Percentiles rank a stretch among this genome's conserved stretches.
Conservation (phyloP, 2,888 invertebrate genomes). For the Acanthopleura granulata region DNA sequence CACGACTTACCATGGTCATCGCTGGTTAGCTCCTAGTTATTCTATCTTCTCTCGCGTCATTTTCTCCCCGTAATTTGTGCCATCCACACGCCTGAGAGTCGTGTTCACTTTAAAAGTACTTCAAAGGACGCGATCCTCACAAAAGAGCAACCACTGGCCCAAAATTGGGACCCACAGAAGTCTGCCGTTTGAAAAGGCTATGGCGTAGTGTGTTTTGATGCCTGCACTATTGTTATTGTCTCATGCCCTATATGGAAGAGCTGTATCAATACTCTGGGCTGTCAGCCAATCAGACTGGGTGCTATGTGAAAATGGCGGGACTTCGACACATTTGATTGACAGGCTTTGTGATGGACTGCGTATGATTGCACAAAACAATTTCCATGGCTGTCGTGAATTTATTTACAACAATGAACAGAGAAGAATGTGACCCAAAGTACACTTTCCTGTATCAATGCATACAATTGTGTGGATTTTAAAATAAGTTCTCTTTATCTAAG, state of each 20-base stretch:
- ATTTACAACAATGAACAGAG: too few species aligned
- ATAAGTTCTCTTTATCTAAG: background rate
- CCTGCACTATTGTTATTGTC: conserved; percentile 56
- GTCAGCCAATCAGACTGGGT: conserved; percentile 23
- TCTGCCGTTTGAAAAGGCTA: conserved; percentile 21
- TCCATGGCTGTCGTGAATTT: background rate
- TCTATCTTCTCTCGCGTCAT: conserved; percentile 19
- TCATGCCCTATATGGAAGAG: conserved; percentile 55
- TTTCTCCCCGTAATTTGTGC: conserved; percentile 2
- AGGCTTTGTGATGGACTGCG: background rate
- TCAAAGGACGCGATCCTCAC: background rate
- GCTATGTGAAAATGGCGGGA: conserved; percentile 16
- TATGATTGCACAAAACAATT: background rate
- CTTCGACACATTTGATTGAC: background rate
- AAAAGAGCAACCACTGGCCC: background rate
- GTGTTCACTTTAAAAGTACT: background rate
- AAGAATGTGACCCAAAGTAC: too few species aligned
- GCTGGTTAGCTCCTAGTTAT: background rate
- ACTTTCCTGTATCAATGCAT: too few species aligned
- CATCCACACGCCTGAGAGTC: background rate
- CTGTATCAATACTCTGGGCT: conserved; percentile 37
- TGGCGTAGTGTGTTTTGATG: conserved; percentile 58
- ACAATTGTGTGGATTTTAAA: too few species aligned
- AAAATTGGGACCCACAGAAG: background rate
- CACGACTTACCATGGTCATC: conserved; percentile 19